Evolutionary conservation across 2,888 invertebrate species (phyloP), one percentile per base, ranked within the genome.

Genomic region (Metallyticus violacea): DNA sequence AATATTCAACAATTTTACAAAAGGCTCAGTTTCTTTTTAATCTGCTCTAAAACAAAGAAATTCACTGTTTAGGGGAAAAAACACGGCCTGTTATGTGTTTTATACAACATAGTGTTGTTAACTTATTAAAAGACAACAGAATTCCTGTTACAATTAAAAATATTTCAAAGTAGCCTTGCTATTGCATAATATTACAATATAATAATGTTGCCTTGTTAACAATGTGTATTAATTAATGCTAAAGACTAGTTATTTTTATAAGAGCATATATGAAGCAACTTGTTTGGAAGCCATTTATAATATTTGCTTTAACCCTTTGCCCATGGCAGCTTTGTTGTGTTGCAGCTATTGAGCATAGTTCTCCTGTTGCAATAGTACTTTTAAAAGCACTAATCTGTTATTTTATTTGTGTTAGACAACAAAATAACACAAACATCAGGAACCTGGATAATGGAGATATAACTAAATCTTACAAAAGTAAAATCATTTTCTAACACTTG

Each of bases 11-110:
- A 62, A 62, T 62, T 15, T 87, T 83, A 87, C 82, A 88, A 88
- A 88, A 88, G 84, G 88, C 88, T 88, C 83, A 83, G 85, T 87
- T 86, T 86, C 77, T 87, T 86, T n/a, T 85, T 88, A 85, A 79
- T 85, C 80, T 85, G 82, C 77, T 86, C 88, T 87, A 88, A 86
- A 88, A 88, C 88, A 88, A 86, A 85, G 85, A 86, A 25, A 30
- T 85, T 86, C 77, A 86, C 30, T 81, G 81, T 81, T 81, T 25
- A 25, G 27, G 81, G 30, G 40, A 26, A 79, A n/a, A n/a, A 80
- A 80, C 27, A 83, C 25, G 77, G 78, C 78, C 79, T 79, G 85
- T 40, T 40, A 79, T 79, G 28, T 25, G 9, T 79, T 62, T 62
- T 83, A 40, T 79, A 86, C 86, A 86, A 40, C 76, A 25, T 22